Evolutionary conservation across 2,888 invertebrate species (phyloP).

Genomic region (Diarsia rubi): DNA sequence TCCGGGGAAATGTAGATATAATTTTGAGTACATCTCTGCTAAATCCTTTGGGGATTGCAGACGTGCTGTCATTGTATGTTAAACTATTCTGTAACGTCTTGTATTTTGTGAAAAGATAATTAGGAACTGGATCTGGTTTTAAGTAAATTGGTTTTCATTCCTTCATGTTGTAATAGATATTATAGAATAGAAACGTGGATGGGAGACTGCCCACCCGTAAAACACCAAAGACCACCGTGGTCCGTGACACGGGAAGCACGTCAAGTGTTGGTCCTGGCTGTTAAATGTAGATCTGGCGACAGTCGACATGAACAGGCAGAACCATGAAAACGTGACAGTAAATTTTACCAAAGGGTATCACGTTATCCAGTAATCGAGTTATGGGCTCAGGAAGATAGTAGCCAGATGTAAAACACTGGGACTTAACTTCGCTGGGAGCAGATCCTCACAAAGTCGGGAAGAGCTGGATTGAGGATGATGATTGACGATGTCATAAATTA

Average conservation of each 20-base stretch:
- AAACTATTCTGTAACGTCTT: neutral
- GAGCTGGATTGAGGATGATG: neutral
- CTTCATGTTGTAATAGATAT: neutral
- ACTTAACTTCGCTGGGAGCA: neutral
- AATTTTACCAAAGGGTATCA: neutral
- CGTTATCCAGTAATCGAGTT: neutral
- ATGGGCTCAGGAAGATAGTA: neutral
- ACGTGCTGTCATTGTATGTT: neutral
- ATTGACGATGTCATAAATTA: neutral
- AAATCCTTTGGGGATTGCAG: no score
- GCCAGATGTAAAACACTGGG: neutral
- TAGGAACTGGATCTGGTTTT: neutral
- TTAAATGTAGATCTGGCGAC: neutral
- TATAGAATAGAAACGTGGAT: neutral
- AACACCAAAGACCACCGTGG: neutral
- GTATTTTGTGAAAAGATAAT: neutral
- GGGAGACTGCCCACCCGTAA: neutral
- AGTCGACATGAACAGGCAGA: neutral
- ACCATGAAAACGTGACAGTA: accelerated
- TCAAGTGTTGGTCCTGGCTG: neutral
- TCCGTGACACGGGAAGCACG: neutral
- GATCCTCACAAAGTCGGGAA: neutral
- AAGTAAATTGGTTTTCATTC: neutral
- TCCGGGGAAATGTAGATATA: neutral
- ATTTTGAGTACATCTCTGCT: neutral